Evolutionary conservation across 1,140 invertebrate genomes (phyloP).

Genomic region (Hyphantria cunea): DNA sequence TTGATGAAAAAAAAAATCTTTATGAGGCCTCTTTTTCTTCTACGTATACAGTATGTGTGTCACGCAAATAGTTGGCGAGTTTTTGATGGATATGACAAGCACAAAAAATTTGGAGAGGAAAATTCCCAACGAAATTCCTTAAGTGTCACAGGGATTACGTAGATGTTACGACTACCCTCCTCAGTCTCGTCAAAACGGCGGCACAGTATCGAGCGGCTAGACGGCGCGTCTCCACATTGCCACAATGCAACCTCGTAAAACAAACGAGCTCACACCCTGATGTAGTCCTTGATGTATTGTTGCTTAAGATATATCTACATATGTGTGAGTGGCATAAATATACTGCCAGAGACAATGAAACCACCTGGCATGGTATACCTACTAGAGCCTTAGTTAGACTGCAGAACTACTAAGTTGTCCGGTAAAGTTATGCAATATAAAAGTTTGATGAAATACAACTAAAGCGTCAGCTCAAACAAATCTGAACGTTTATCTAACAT

Average conservation of each 20-base stretch:
- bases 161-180: constrained; percentile 45
- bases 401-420: not conserved
- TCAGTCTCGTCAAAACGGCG: constrained; percentile 46
- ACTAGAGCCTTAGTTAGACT: not conserved
- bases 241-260: constrained; percentile 44
- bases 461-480: not conserved
- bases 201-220: constrained; percentile 56
- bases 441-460: too few species aligned
- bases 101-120: constrained; percentile 5
- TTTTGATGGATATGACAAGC: constrained; percentile 11
- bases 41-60: too few species aligned
- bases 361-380: not conserved
- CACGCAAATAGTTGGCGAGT: too few species aligned
- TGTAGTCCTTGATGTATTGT: constrained; percentile 28
- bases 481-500: not conserved
- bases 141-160: constrained; percentile 14
- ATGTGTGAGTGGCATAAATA: constrained; percentile 5
- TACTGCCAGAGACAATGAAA: constrained; percentile 7
- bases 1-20: too few species aligned
- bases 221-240: constrained; percentile 60
- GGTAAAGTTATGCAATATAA: not conserved
- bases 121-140: constrained; percentile 4
- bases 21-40: too few species aligned
- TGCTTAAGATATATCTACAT: constrained; percentile 14
- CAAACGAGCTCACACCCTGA: constrained; percentile 33